Evolutionary conservation across 1,140 invertebrate genomes (phyloP), one percentile per base, ranked within the genome.

Genomic region (Pseudobourletiella spinata): DNA sequence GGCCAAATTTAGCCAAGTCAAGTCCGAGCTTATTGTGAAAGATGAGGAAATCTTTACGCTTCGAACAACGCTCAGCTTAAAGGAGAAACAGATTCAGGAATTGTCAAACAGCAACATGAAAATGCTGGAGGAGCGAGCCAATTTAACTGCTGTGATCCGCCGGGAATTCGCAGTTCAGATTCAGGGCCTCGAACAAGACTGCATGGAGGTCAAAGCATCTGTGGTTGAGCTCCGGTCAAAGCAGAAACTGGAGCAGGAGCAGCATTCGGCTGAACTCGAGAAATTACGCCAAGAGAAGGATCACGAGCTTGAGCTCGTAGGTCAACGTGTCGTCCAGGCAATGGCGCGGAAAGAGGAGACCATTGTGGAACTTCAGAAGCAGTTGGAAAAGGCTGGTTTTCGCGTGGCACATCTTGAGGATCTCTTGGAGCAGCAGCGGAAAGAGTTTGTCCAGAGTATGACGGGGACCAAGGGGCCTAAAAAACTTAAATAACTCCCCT

Each of bases 311-410:
- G 59, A 70, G 18, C 59, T 59, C 20, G 57, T 70, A n/a, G 66
- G 64, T 74, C 73, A 61, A 66, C 86, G 86, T 69, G 84, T 91
- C 42, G 88, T 88, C 75, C 79, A 88, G 57, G 83, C 87, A 1
- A 80, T 91, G 6, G 81, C 83, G 0, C 82, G 84, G 46, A 89
- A 89, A 75, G 85, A 89, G 71, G 81, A 87, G 24, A 80, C 83
- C 11, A 80, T 89, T 29, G 80, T 82, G 61, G 80, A 85, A 63
- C 73, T 89, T 1, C 82, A 81, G 26, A 80, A 83, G 24, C 84
- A 89, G 71, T 78, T 83, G 28, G 79, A 81, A 52, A 81, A 82
- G 16, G 75, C 84, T 28, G 78, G 84, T 58, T 82, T 85, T 70
- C 85, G 84, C 70, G 86, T 86, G 67, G 76, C 83, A 11, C 81